Base-by-base conservation (phyloP, 2,888 invertebrate species). In the Rotaria socialis region DNA sequence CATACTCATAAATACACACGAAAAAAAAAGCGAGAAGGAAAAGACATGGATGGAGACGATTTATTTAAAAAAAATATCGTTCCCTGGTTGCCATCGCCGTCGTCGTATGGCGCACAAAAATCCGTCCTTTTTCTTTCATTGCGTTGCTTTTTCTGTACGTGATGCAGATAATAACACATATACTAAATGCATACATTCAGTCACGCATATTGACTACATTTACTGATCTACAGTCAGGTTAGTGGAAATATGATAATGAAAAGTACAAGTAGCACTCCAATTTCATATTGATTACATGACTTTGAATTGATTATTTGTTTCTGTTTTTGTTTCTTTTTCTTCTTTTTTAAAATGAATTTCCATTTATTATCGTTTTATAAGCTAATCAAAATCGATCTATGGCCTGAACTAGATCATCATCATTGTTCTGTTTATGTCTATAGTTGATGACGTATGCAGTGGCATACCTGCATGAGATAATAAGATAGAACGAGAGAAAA, bases 1-100 rank as follows among this genome's bases (percentile, higher is more conserved):
- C 35, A 27, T 10, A 27, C 16, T 35, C 14, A 27, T 67, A 67
- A 16, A 67, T 35, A 67, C 35, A 67, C 19, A 19, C 35, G 27
- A 67, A 67, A 67, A 67, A n/a, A 67, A 35, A 19, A 41, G 67
- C 35, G 67, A 67, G 35, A 67, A 27, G 67, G 35, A 67, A 35
- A 67, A 67, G 67, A 67, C 35, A 67, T 27, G 4, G 19, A 67
- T 67, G 67, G 35, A 67, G 67, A 19, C 67, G 67, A 67, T 67
- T 67, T 67, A 67, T 67, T 67, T 67, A 14, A 67, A 67, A 67
- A 67, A 67, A 67, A 67, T 67, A 67, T 67, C 67, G 67, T 67
- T 67, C 67, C 67, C 67, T 35, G 27, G 67, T 67, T 67, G 35
- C 67, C 27, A 27, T 35, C 24, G 35, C 19, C 19, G 67, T 35